Conservation (phyloP, 2,113 vertebrate genomes). For the Mungos mungo region DNA sequence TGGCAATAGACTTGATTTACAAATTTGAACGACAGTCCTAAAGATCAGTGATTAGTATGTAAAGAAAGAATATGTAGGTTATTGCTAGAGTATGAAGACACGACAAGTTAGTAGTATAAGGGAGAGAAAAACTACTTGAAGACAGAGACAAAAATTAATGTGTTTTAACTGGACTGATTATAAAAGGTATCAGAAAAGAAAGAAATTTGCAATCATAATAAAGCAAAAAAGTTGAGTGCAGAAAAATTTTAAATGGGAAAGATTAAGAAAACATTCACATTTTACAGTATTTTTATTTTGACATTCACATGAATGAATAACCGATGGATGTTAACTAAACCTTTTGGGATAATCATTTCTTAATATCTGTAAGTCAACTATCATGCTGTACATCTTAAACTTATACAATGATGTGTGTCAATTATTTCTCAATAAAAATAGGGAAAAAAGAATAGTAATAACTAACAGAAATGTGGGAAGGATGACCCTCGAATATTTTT, state of each 20-base stretch:
- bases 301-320: constrained; percentile 48
- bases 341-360: neutral
- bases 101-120: neutral
- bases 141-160: constrained; percentile 35
- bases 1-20: neutral
- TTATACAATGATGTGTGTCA: neutral
- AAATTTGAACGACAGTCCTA: neutral
- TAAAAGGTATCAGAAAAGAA: constrained; percentile 4
- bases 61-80: neutral
- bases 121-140: neutral
- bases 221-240: constrained; percentile 21
- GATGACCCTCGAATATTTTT: constrained; percentile 47
- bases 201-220: neutral
- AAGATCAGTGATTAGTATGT: neutral
- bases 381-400: neutral
- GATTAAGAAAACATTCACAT: neutral
- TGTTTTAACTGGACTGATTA: constrained; percentile 13
- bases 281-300: constrained; percentile 47
- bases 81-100: neutral
- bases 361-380: neutral
- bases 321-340: neutral
- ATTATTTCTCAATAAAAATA: neutral
- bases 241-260: constrained; percentile 34
- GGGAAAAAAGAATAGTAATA: neutral
- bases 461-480: neutral